Conservation (phyloP, 2,113 vertebrate species). For the Bufo bufo region DNA sequence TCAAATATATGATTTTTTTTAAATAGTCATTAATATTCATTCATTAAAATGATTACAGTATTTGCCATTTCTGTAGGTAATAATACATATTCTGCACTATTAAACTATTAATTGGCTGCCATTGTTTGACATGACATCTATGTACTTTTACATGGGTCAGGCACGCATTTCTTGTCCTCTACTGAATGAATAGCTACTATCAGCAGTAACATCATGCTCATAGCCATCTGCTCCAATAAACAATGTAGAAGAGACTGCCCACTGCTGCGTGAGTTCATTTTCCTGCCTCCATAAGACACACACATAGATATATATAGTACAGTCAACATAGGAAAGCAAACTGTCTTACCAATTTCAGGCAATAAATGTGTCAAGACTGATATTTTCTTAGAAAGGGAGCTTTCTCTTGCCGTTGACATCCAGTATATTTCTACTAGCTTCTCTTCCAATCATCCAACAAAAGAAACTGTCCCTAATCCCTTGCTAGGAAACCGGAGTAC, state of each 20-base stretch:
- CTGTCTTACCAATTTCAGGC: conserved; percentile 76
- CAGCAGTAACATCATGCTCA: neutral
- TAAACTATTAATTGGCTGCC: neutral
- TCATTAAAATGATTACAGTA: neutral
- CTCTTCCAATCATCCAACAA: conserved; percentile 73
- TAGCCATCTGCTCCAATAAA: conserved; percentile 60
- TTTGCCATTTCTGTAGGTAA: neutral
- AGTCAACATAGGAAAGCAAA: conserved; percentile 63
- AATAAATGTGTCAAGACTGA: conserved; percentile 67
- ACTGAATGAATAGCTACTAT: neutral
- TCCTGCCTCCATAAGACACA: conserved; percentile 61
- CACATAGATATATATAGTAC: conserved; percentile 6
- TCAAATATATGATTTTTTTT: too few species aligned
- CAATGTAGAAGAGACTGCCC: conserved; percentile 64
- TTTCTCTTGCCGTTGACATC: conserved; percentile 66
- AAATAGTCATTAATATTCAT: too few species aligned
- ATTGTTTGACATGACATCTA: neutral
- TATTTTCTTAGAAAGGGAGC: conserved; percentile 66
- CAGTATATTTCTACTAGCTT: conserved; percentile 69
- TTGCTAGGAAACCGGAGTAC: conserved; percentile 67
- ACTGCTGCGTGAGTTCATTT: conserved; percentile 64
- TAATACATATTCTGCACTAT: neutral
- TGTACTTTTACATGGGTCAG: neutral
- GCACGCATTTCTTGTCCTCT: neutral
- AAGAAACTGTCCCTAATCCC: conserved; percentile 77